A percentile compares a stretch with the other conserved stretches of the same genome.
Evolutionary conservation across 2,888 invertebrate genomes (phyloP).

Genomic region (Criorhina ranunculi): DNA sequence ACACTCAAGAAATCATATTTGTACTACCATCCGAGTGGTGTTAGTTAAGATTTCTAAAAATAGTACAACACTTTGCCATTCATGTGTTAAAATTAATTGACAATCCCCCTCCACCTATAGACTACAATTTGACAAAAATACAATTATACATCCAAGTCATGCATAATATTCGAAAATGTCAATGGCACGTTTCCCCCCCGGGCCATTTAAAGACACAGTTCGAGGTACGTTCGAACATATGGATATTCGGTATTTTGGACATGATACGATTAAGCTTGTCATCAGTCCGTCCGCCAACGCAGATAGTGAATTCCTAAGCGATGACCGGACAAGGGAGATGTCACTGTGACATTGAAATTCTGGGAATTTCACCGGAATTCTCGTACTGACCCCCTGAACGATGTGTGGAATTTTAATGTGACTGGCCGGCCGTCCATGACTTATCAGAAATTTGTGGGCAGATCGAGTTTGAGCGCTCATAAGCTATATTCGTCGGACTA

Average conservation of each 20-base stretch:
- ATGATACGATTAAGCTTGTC: conserved; percentile 40
- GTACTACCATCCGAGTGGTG: not conserved
- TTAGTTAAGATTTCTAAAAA: conserved; percentile 38
- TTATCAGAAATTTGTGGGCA: not conserved
- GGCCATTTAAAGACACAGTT: conserved; percentile 46
- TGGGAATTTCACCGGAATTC: conserved; percentile 26
- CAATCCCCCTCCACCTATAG: conserved; percentile 40
- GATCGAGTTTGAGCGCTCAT: not conserved
- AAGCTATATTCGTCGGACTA: conserved; percentile 7
- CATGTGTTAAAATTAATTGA: conserved; percentile 32
- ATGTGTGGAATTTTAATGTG: conserved; percentile 27
- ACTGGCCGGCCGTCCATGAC: conserved; percentile 56
- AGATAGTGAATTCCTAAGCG: conserved; percentile 26
- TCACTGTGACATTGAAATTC: conserved; percentile 30
- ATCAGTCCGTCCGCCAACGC: conserved; percentile 14
- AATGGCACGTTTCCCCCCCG: conserved; percentile 70
- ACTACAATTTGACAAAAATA: conserved; percentile 16
- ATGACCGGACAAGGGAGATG: conserved; percentile 21
- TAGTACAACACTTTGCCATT: conserved; percentile 20
- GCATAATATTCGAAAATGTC: conserved; percentile 50
- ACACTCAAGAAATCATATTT: not conserved
- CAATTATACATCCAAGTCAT: conserved; percentile 55
- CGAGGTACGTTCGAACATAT: conserved; percentile 18
- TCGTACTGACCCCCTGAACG: conserved; percentile 14
- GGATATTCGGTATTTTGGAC: conserved; percentile 49